Percentiles rank a stretch among this genome's conserved stretches.
These are phyloP conservation scores for Vulpes ferrilata DNA, from an alignment of 2,113 vertebrate species.

Conservation along the genomic window DNA sequence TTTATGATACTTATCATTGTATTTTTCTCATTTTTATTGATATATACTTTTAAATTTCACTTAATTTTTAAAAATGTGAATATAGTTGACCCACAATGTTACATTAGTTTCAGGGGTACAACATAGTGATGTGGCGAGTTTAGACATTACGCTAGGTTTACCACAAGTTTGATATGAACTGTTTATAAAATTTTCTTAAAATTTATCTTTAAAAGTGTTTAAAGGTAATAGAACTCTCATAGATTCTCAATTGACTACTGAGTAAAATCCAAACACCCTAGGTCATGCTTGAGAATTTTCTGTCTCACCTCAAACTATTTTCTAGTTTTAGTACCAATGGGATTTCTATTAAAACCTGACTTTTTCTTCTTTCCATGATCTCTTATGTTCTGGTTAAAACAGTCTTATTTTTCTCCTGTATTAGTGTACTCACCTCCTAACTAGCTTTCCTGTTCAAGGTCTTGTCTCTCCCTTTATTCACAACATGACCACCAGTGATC, in stretches of 20 bases:
- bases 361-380: background rate
- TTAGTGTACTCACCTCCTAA: background rate
- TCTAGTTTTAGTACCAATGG: background rate
- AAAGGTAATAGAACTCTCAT: background rate
- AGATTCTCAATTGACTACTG: background rate
- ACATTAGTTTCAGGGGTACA: background rate
- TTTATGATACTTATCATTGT: background rate
- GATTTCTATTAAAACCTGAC: background rate
- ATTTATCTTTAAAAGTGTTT: conserved; percentile 5
- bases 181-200: background rate
- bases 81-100: background rate
- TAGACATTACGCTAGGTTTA: background rate
- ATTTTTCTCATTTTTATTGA: background rate
- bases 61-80: background rate
- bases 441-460: background rate
- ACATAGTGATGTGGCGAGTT: background rate
- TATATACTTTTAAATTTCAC: background rate
- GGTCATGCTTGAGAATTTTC: background rate
- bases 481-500: background rate
- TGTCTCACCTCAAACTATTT: background rate
- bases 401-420: background rate
- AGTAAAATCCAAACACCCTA: background rate
- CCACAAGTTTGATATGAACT: background rate
- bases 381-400: background rate
- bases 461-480: background rate